Evolutionary conservation across 2,888 invertebrate genomes (phyloP).

Genomic region (Idaea straminata): DNA sequence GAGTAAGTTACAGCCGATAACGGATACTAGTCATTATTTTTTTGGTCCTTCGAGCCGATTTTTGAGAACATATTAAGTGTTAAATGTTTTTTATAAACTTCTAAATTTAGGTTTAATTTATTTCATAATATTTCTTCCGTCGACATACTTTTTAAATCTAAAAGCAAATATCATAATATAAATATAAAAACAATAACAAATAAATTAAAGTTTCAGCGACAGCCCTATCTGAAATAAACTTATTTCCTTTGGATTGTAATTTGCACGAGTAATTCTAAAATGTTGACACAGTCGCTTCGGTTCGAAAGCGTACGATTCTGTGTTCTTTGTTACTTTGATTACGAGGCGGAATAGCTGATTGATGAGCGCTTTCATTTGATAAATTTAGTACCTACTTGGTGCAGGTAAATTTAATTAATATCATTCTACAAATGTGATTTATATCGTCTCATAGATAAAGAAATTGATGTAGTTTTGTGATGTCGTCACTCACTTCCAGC

Average conservation of each 20-base stretch:
- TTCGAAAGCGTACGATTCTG: constrained; percentile 14
- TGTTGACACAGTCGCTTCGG: constrained; percentile 16
- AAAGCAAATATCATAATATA: background rate
- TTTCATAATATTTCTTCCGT: no score
- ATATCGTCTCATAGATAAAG: no score
- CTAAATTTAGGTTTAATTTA: no score
- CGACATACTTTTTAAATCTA: no score
- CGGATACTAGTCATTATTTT: no score
- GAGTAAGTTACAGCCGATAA: no score
- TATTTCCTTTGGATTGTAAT: constrained; percentile 23
- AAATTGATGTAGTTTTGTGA: no score
- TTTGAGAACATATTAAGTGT: no score
- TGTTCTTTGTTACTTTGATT: constrained; percentile 6
- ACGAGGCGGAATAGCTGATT: background rate
- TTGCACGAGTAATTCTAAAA: constrained; percentile 23
- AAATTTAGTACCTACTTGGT: background rate
- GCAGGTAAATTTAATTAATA: background rate
- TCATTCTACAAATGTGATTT: no score
- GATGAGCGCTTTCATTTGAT: background rate
- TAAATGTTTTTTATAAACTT: no score
- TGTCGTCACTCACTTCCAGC: no score
- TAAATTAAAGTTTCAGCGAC: background rate
- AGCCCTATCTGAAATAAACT: background rate
- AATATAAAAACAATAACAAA: background rate
- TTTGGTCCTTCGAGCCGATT: no score